These are phyloP conservation scores for Telmatochromis sp. DNA, from an alignment of 2,113 vertebrate species.

Conservation along the genomic window DNA sequence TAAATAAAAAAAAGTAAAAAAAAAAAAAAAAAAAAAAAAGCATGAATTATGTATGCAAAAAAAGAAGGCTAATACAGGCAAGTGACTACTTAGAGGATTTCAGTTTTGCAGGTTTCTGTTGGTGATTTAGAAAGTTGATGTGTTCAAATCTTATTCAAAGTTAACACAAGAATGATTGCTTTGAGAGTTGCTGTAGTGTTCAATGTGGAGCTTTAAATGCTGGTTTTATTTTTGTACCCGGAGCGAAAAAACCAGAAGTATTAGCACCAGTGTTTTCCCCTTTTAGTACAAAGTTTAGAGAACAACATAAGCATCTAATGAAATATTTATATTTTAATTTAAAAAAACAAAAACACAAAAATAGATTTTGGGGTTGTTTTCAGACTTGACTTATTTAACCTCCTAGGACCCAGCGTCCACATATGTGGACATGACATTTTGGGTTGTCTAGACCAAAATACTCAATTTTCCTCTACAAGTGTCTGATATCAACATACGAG, in stretches of 20 bases:
- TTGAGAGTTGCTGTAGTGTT: not conserved
- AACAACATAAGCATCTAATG: not conserved
- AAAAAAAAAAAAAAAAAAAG: not conserved
- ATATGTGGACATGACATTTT: not conserved
- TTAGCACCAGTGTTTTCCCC: not conserved
- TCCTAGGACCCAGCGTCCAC: not conserved
- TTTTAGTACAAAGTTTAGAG: not conserved
- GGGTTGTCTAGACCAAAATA: not conserved
- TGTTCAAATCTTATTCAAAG: not conserved
- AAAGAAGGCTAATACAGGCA: not conserved
- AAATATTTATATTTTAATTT: not conserved
- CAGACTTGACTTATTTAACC: not conserved
- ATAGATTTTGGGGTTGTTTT: not conserved
- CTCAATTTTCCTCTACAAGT: not conserved
- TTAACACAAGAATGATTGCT: not conserved
- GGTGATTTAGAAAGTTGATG: not conserved
- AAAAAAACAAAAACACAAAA: not conserved
- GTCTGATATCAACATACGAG: not conserved
- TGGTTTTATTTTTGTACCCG: not conserved
- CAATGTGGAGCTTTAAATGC: not conserved
- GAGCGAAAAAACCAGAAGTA: not conserved
- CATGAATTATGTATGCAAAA: not conserved
- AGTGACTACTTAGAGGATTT: not conserved
- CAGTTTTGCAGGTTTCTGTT: not conserved
- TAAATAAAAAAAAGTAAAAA: not conserved